A percentile compares a stretch with the other conserved stretches of the same genome.
These are phyloP conservation scores for Eudyptes chrysolophus DNA, from an alignment of 2,113 vertebrate genomes.

Conservation along the genomic window DNA sequence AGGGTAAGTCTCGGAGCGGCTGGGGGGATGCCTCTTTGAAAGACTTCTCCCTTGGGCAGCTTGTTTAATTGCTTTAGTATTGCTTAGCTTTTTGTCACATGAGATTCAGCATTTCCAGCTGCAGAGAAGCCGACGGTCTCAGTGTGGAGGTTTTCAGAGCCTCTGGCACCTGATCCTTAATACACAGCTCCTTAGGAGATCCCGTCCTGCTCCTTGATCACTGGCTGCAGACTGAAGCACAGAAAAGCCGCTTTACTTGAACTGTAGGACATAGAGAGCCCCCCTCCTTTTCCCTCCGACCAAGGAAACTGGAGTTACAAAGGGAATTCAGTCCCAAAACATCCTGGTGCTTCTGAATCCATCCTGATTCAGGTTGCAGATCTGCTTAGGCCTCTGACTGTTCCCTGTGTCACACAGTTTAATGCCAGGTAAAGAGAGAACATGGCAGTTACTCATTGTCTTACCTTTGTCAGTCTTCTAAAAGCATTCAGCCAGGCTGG, in stretches of 20 bases:
- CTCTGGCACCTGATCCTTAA: not conserved
- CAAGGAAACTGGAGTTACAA: not conserved
- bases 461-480: not conserved
- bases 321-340: not conserved
- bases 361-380: not conserved
- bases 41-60: not conserved
- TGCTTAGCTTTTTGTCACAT: not conserved
- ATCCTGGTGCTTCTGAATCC: not conserved
- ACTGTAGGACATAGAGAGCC: not conserved
- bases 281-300: not conserved
- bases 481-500: not conserved
- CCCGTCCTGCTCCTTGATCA: not conserved
- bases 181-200: not conserved
- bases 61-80: not conserved
- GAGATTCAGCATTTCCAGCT: not conserved
- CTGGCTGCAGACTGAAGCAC: not conserved
- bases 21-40: not conserved
- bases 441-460: not conserved
- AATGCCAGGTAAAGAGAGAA: not conserved
- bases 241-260: not conserved
- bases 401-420: not conserved
- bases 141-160: not conserved
- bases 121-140: not conserved
- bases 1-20: rapidly evolving
- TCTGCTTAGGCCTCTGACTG: not conserved